Conservation (phyloP, 2,113 vertebrate species). For the Procavia capensis region DNA sequence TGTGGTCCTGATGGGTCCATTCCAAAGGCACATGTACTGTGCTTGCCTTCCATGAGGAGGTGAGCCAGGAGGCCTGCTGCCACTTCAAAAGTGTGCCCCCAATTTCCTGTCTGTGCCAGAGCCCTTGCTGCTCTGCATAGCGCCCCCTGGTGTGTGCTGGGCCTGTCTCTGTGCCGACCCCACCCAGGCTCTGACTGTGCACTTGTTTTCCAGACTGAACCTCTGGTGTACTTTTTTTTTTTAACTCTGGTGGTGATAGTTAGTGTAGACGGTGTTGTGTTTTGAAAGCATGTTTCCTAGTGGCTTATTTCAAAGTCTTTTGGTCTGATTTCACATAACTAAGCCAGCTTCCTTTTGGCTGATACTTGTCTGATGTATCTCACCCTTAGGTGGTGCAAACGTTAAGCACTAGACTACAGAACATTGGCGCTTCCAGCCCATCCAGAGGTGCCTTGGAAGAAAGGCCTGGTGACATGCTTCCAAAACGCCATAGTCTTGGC, state of each 20-base stretch:
- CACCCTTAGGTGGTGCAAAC: not conserved
- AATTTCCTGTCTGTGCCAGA: too few relatives aligned
- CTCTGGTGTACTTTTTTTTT: not conserved
- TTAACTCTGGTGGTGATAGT: too few relatives aligned
- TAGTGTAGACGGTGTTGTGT: not conserved
- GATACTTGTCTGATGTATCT: not conserved
- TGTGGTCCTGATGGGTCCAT: not conserved
- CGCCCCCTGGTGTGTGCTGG: not conserved
- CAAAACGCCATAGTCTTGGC: not conserved
- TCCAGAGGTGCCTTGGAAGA: not conserved
- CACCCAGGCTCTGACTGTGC: not conserved
- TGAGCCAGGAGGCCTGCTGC: too few relatives aligned
- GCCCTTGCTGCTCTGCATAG: not conserved
- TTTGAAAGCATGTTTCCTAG: not conserved
- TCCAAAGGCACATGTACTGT: rapidly evolving
- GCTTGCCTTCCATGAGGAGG: not conserved
- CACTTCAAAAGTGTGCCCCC: not conserved
- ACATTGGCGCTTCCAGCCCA: not conserved
- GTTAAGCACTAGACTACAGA: not conserved
- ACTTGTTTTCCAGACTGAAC: not conserved
- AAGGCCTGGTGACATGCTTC: not conserved
- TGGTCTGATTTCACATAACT: not conserved
- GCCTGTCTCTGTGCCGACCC: not conserved
- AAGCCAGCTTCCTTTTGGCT: not conserved
- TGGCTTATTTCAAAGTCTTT: not conserved